Evolutionary conservation across 1,140 invertebrate species (phyloP), one percentile per base, ranked within the genome.

Genomic region (Stratiolaelaps scimitus): DNA sequence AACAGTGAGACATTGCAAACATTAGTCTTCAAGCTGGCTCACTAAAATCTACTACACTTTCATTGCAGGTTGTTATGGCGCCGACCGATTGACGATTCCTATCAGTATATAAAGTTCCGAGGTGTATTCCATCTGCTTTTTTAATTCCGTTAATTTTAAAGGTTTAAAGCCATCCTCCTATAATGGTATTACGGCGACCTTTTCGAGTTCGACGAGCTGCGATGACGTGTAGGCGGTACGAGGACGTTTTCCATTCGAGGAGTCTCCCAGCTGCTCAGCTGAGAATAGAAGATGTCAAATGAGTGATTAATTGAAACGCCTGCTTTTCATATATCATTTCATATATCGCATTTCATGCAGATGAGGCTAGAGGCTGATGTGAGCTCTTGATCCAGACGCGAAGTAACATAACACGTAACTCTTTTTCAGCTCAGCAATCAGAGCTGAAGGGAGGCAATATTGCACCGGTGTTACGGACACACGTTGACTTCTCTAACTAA

Each of bases 211-310:
- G 17, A 70, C 73, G 23, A 80, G 71, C 70, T 80, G 78, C 13
- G 75, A 74, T 7, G 76, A 73, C 0, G 76, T 79, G 73, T 79
- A 80, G 7, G 78, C 77, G 44, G 78, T 80, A 64, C 78, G 71
- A 1, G 81, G 80, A 66, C 83, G 72, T 70, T 79, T 83, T 71
- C 56, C 28, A 10, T 34, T 60, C 1, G 53, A 1, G 1, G 23
- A 23, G 23, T 60, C 53, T 60, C 23, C 53, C 53, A 60, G 2
- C 26, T 60, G 13, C 26, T 60, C 53, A 60, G 53, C 53, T 60
- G 23, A 5, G 34, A 26, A 60, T 5, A 17, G 17, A 26, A 60
- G 23, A 4, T 2, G 2, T 2, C 15, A 1, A 2, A 60, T 2
- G 10, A 26, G 15, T 20, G 26, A 17, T 20, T 20, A 48, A 6